Percentiles rank a stretch among this genome's conserved stretches.
These are phyloP conservation scores for Trichechus manatus DNA, from an alignment of 2,113 vertebrate species.

Conservation along the genomic window DNA sequence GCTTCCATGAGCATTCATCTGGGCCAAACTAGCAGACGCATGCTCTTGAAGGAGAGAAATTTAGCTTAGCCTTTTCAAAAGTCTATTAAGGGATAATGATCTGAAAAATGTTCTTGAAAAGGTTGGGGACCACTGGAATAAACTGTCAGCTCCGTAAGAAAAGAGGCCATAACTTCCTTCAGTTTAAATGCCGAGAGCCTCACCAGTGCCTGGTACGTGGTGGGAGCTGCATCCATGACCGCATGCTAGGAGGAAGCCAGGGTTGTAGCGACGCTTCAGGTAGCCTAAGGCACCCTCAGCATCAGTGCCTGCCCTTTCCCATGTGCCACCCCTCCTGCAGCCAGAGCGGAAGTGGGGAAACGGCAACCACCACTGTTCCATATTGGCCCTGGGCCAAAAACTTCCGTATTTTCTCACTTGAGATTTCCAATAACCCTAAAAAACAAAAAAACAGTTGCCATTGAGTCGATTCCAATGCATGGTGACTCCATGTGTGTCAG, in stretches of 20 bases:
- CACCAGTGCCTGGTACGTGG: not conserved
- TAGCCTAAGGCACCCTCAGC: accelerated
- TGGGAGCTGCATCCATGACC: not conserved
- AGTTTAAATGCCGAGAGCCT: not conserved
- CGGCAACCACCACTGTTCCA: accelerated
- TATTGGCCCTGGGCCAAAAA: not conserved
- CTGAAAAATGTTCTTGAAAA: not conserved
- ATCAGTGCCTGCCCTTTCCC: not conserved
- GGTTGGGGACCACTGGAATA: not conserved
- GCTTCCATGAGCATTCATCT: not conserved
- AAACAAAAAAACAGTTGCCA: too few species aligned
- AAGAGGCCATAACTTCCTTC: not conserved
- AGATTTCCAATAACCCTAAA: not conserved
- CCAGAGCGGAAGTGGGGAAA: not conserved
- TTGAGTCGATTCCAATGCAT: not conserved
- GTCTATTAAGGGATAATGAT: not conserved
- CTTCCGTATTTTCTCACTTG: not conserved
- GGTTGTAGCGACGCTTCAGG: not conserved
- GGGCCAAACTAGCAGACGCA: not conserved
- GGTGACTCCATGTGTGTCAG: not conserved
- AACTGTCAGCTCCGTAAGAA: not conserved
- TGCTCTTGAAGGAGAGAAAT: not conserved
- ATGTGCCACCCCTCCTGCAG: not conserved
- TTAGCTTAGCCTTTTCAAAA: not conserved
- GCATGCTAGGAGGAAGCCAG: not conserved